Base-by-base conservation (phyloP, 1,140 invertebrate species). In the Ruditapes philippinarum region DNA sequence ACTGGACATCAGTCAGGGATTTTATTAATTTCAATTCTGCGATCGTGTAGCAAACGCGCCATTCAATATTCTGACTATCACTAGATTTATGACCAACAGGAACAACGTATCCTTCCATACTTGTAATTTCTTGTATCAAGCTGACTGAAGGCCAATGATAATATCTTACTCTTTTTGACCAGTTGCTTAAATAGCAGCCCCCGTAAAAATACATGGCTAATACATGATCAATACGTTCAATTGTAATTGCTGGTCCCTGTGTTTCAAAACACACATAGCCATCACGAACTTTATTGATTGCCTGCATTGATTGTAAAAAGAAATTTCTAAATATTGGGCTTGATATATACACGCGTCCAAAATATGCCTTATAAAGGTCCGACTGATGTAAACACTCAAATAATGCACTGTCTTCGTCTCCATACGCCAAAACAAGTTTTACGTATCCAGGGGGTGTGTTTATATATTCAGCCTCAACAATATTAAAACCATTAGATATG, bases 1-100 rank as follows among this genome's bases (percentile, higher is more conserved):
- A 38, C 22, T 83, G 80, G 12, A 51, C 57, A 45, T 42, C 7
- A 38, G 3, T 83, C 0, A 83, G 33, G 14, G 80, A 68, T 25
- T 22, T 12, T 17, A 83, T 9, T n/a, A 83, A 28, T 11, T 33
- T 65, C n/a, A 68, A 5, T 45, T 83, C 80, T 65, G 51, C 80
- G 0, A 31, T n/a, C 19, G 60, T 40, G 40, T 33, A 83, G 25
- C 60, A 60, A 25, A 83, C 45, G 7, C 80, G 31, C 80, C 80
- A 83, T 42, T 83, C 54, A 36, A 83, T 14, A 2, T 68, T 45
- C 45, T 40, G 57, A n/a, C 3, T 68, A 9, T 65, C 57, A 28
- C 57, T 62, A 9, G 7, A 25, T 4, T 25, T 25, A 62, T 62
- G 0, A 5, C 57, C 25, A 25, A 28, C n/a, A 28, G 57, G 57